Evolutionary conservation across 2,113 vertebrate genomes (phyloP).

Genomic region (Xerus inauris): DNA sequence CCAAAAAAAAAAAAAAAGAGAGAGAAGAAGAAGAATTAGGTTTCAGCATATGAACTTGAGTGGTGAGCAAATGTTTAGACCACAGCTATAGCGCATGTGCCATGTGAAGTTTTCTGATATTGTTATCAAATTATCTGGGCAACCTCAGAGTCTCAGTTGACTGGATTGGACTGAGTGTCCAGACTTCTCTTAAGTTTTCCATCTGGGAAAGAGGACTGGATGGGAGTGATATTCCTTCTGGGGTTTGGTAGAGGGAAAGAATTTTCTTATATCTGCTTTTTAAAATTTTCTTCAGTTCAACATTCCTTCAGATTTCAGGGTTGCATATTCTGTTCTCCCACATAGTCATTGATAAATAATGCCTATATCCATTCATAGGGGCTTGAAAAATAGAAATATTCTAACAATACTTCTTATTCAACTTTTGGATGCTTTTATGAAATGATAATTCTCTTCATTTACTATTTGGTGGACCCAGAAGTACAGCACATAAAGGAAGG

Average conservation of each 20-base stretch:
- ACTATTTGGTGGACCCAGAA: background rate
- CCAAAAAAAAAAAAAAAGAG: too few species aligned
- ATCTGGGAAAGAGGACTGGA: background rate
- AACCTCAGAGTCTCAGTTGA: background rate
- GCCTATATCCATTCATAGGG: background rate
- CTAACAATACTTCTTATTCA: background rate
- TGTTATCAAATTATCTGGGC: background rate
- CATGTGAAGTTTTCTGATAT: background rate
- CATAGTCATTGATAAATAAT: background rate
- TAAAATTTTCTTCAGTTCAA: background rate
- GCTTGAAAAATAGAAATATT: background rate
- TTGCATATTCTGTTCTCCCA: background rate
- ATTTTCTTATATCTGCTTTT: background rate
- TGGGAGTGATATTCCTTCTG: background rate
- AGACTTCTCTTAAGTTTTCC: background rate
- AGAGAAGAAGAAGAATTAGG: too few species aligned
- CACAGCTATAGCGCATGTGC: background rate
- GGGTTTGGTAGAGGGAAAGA: background rate
- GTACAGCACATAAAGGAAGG: background rate
- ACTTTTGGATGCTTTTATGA: background rate
- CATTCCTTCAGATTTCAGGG: background rate
- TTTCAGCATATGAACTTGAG: background rate
- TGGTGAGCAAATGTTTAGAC: background rate
- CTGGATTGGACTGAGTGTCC: background rate
- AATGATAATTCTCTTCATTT: background rate